A percentile compares a stretch with the other conserved stretches of the same genome.
phyloP scores from a whole-genome alignment of 2,797 vertebrate species.

The Macropodus opercularis region DNA sequence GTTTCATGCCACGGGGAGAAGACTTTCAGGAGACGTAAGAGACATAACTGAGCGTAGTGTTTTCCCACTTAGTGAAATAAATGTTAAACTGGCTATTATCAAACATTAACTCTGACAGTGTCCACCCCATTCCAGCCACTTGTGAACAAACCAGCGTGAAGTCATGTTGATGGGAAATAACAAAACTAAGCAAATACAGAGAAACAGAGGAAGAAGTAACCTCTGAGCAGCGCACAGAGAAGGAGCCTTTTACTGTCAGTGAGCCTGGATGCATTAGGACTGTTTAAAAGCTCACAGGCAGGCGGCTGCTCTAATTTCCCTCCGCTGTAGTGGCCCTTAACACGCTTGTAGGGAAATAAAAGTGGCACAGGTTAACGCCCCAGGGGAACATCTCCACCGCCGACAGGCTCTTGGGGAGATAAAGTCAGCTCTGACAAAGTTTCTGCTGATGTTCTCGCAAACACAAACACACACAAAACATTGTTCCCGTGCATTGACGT shows the following conservation, averaged over 20 bases:
- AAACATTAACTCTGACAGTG: neutral
- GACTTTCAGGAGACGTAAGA: slow-evolving; percentile 3
- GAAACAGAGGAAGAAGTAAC: slow-evolving; percentile 9
- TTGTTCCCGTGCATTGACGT: neutral
- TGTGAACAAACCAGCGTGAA: slow-evolving; percentile 1
- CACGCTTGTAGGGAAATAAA: slow-evolving; percentile 54
- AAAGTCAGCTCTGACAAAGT: slow-evolving; percentile 39
- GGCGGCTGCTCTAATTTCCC: slow-evolving; percentile 55
- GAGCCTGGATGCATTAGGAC: slow-evolving; percentile 49
- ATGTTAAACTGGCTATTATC: neutral
- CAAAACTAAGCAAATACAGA: slow-evolving; percentile 8
- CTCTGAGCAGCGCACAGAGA: slow-evolving; percentile 12
- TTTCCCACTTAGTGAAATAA: neutral
- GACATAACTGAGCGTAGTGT: neutral
- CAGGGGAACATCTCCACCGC: slow-evolving; percentile 36
- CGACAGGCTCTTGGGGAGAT: slow-evolving; percentile 36
- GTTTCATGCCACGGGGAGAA: slow-evolving; percentile 6
- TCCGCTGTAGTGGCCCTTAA: slow-evolving; percentile 43
- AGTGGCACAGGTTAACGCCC: slow-evolving; percentile 43
- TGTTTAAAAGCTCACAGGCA: slow-evolving; percentile 50
- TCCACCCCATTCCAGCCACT: neutral
- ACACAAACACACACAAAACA: slow-evolving; percentile 26
- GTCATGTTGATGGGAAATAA: slow-evolving; percentile 21
- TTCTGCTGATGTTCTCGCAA: slow-evolving; percentile 30
- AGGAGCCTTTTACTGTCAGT: slow-evolving; percentile 23